A percentile compares a stretch with the other conserved stretches of the same genome.
Evolutionary conservation across 2,888 invertebrate species (phyloP).

Genomic region (Boloria euphrosyne): DNA sequence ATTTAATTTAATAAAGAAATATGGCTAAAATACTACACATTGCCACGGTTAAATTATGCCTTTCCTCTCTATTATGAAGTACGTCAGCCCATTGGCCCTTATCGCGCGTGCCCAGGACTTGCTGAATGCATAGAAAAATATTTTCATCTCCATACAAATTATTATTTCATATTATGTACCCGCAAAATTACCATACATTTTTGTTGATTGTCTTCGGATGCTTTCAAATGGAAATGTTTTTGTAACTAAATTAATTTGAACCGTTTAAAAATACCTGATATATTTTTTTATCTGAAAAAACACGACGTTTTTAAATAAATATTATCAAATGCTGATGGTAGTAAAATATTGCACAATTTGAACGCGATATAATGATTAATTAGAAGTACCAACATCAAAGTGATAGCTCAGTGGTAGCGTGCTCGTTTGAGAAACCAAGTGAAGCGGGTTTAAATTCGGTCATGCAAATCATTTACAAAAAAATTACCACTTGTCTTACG

Average conservation of each 20-base stretch:
- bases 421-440: too few relatives aligned
- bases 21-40: not conserved
- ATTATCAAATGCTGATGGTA: too few relatives aligned
- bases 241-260: not conserved
- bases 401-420: too few relatives aligned
- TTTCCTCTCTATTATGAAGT: not conserved
- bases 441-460: too few relatives aligned
- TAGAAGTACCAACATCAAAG: too few relatives aligned
- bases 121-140: constrained; percentile 6
- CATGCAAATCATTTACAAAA: too few relatives aligned
- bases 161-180: constrained; percentile 3
- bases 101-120: constrained; percentile 4
- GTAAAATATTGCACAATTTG: too few relatives aligned
- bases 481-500: too few relatives aligned
- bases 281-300: too few relatives aligned
- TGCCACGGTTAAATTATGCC: not conserved
- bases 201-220: not conserved
- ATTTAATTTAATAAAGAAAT: too few relatives aligned
- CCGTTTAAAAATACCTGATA: not conserved
- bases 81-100: constrained; percentile 5
- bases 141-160: constrained; percentile 2
- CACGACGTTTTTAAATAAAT: too few relatives aligned
- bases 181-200: constrained; percentile 2
- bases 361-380: too few relatives aligned
- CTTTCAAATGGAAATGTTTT: not conserved